Evolutionary conservation across 2,113 vertebrate genomes (phyloP).

Genomic region (Australoheros scitulus): DNA sequence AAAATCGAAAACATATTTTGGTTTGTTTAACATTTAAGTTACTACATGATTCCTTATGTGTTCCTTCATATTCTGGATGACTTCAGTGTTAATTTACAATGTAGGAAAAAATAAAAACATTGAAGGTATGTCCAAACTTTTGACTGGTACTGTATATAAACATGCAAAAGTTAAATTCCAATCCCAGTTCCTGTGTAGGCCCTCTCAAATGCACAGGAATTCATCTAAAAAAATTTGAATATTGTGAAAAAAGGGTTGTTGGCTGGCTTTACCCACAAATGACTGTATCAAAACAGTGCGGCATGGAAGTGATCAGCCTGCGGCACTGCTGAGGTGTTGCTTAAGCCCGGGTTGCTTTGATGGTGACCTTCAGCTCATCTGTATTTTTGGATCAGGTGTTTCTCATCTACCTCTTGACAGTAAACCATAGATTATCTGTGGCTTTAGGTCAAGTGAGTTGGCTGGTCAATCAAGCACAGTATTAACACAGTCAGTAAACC

Average conservation of each 20-base stretch:
- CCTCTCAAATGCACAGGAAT: background rate
- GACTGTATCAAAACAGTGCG: background rate
- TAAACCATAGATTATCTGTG: background rate
- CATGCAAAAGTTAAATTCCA: background rate
- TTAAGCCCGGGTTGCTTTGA: background rate
- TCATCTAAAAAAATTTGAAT: background rate
- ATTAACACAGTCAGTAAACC: background rate
- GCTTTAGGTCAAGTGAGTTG: background rate
- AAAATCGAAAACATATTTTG: too few species aligned
- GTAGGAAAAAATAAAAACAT: too few species aligned
- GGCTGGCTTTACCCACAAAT: background rate
- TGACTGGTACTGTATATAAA: background rate
- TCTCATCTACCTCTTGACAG: background rate
- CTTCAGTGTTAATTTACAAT: too few species aligned
- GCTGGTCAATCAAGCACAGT: background rate
- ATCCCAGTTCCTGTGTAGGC: background rate
- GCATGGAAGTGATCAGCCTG: background rate
- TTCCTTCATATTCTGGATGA: too few species aligned
- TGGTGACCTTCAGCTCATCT: background rate
- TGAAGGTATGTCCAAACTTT: too few species aligned
- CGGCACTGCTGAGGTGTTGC: background rate
- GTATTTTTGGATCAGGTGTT: background rate
- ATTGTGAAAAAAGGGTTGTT: background rate
- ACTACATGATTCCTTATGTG: too few species aligned
- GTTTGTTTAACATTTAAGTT: too few species aligned